phyloP scores from a whole-genome alignment of 2,797 vertebrate species.

The Sebastes matsubarae region DNA sequence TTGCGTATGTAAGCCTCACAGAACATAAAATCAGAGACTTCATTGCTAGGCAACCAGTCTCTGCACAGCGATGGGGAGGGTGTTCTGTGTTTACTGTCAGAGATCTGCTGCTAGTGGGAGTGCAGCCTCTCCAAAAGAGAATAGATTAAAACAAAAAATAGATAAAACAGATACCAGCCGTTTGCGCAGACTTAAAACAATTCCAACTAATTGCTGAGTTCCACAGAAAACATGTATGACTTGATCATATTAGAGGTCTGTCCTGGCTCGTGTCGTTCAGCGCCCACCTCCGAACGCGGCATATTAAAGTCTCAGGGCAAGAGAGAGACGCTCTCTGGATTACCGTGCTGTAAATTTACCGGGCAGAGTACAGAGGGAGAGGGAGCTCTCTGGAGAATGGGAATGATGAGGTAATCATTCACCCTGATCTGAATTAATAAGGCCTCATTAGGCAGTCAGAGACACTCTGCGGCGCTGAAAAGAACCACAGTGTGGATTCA shows the following conservation, averaged over 20 bases:
- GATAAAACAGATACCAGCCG: conserved; percentile 61
- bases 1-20: conserved; percentile 76
- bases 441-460: conserved; percentile 79
- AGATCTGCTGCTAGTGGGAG: conserved; percentile 76
- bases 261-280: conserved; percentile 12
- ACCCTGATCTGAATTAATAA: conserved; percentile 85
- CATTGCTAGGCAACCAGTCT: conserved; percentile 89
- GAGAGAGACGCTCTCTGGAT: conserved; percentile 47
- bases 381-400: conserved; percentile 72
- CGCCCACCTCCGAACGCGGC: conserved; percentile 16
- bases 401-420: conserved; percentile 84
- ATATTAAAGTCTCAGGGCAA: conserved; percentile 43
- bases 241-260: conserved; percentile 41
- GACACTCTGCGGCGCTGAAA: conserved; percentile 65
- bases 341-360: conserved; percentile 65
- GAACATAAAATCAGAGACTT: conserved; percentile 84
- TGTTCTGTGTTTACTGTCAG: conserved; percentile 73
- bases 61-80: conserved; percentile 75
- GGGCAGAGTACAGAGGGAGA: conserved; percentile 60
- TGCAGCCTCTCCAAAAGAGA: conserved; percentile 71
- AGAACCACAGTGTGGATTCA: conserved; percentile 66
- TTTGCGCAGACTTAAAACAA: conserved; percentile 62
- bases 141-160: conserved; percentile 60
- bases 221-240: conserved; percentile 48
- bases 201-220: conserved; percentile 47